Evolutionary conservation across 1,140 invertebrate species (phyloP).

Genomic region (Goniozus legneri): DNA sequence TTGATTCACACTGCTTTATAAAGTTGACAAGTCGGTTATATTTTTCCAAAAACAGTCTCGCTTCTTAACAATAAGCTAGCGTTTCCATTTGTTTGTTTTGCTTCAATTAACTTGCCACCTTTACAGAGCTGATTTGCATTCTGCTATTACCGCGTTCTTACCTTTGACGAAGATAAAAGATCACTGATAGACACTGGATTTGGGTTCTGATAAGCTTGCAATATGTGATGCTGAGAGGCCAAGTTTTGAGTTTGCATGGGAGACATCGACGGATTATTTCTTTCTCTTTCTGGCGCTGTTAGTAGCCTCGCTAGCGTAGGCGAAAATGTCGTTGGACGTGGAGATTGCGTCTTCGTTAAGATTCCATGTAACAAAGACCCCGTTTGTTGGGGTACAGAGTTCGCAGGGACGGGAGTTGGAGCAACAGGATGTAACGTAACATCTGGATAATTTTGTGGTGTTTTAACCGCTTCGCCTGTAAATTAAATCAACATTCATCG

Average conservation of each 20-base stretch:
- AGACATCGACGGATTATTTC: constrained; percentile 29
- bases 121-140: too few relatives aligned
- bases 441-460: constrained; percentile 71
- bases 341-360: constrained; percentile 61
- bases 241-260: constrained; percentile 29
- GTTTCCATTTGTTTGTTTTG: too few relatives aligned
- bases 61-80: too few relatives aligned
- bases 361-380: constrained; percentile 73
- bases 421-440: constrained; percentile 71
- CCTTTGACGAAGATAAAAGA: constrained; percentile 63
- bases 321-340: constrained; percentile 62
- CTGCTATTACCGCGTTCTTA: too few relatives aligned
- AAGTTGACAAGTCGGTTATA: too few relatives aligned
- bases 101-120: too few relatives aligned
- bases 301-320: constrained; percentile 74
- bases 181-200: constrained; percentile 59
- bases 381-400: constrained; percentile 48
- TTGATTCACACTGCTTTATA: too few relatives aligned
- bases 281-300: constrained; percentile 63
- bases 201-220: constrained; percentile 44
- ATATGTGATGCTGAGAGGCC: constrained; percentile 37
- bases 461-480: constrained; percentile 47
- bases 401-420: constrained; percentile 47
- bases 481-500: not conserved
- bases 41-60: too few relatives aligned